phyloP scores from a whole-genome alignment of 2,888 invertebrate species.

The Zhuqinia jingwanae region DNA sequence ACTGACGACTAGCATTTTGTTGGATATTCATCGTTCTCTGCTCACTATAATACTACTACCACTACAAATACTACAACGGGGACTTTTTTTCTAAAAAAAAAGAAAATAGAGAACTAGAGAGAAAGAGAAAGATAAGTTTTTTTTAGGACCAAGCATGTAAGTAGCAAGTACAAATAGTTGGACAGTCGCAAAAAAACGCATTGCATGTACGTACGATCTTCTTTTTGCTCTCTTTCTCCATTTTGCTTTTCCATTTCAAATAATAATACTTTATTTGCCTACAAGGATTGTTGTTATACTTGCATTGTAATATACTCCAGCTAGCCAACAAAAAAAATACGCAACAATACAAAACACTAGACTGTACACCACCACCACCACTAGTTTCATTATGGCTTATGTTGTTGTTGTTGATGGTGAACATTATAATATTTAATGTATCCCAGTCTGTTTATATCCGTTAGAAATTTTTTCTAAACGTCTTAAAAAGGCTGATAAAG shows the following conservation, averaged over 20 bases:
- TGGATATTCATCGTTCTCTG: conserved; percentile 44
- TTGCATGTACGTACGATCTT: conserved; percentile 25
- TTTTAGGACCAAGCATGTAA: neutral
- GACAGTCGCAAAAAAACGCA: conserved; percentile 30
- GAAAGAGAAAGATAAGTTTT: conserved; percentile 15
- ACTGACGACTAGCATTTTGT: conserved; percentile 41
- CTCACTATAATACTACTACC: neutral
- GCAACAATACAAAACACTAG: conserved; percentile 7
- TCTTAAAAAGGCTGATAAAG: conserved; percentile 44
- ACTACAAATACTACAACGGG: conserved; percentile 28
- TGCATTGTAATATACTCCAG: conserved; percentile 28
- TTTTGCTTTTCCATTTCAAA: conserved; percentile 37
- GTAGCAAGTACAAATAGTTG: neutral
- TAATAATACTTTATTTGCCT: conserved; percentile 53
- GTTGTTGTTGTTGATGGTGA: too few relatives aligned
- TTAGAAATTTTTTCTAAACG: conserved; percentile 14
- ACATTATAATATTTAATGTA: conserved; percentile 48
- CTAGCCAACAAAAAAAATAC: neutral
- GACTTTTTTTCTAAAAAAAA: conserved; percentile 1
- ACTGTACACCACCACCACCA: too few relatives aligned
- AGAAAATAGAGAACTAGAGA: neutral
- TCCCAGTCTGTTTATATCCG: conserved; percentile 10
- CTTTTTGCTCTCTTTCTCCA: too few relatives aligned
- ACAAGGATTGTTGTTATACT: conserved; percentile 45
- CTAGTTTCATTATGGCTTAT: too few relatives aligned